Conservation (phyloP, 2,888 invertebrate genomes). For the Calameuta pallipes region DNA sequence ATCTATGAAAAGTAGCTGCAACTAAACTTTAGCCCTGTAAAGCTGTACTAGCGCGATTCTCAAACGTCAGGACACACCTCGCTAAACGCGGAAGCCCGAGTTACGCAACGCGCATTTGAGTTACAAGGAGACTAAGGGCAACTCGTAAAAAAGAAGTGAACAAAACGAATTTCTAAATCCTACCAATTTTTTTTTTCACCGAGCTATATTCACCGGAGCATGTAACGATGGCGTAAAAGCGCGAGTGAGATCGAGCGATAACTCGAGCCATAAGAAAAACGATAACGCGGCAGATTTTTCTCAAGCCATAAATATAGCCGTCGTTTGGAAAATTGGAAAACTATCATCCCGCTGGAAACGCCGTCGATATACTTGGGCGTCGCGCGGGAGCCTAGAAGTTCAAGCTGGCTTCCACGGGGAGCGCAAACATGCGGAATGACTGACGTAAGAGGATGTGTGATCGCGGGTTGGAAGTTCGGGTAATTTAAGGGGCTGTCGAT, state of each 20-base stretch:
- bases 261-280: neutral
- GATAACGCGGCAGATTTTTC: neutral
- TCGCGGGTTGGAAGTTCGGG: conserved; percentile 1
- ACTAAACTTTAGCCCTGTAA: neutral
- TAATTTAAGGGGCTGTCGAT: conserved; percentile 22
- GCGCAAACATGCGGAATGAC: neutral
- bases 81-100: neutral
- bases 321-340: conserved; percentile 34
- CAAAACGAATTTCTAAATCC: neutral
- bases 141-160: neutral
- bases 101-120: neutral
- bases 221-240: neutral
- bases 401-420: neutral
- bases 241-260: neutral
- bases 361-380: neutral
- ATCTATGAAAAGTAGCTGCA: neutral
- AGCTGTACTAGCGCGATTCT: neutral
- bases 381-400: neutral
- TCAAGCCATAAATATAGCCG: neutral
- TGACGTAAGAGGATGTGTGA: neutral
- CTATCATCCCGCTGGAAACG: conserved; percentile 13
- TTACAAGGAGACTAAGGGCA: neutral
- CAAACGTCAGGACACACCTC: neutral
- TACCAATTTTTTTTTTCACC: neutral
- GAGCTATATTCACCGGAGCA: neutral